A percentile compares a stretch with the other conserved stretches of the same genome.
phyloP scores from a whole-genome alignment of 1,140 invertebrate genomes.

The Zaprionus vittiger region DNA sequence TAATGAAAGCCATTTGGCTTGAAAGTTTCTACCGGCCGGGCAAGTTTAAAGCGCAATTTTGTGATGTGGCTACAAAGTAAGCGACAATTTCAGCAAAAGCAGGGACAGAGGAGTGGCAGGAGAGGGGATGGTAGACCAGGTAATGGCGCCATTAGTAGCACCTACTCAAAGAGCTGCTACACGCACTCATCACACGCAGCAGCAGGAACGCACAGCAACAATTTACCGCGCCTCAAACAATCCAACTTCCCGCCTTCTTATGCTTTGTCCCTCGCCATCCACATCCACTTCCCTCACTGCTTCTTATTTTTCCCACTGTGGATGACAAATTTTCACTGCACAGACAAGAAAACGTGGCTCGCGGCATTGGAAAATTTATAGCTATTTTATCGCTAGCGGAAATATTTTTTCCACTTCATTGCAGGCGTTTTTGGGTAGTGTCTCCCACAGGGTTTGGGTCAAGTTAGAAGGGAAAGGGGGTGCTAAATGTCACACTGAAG shows the following conservation, averaged over 20 bases:
- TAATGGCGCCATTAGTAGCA: conserved; percentile 80
- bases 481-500: conserved; percentile 63
- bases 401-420: conserved; percentile 81
- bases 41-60: conserved; percentile 68
- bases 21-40: conserved; percentile 60
- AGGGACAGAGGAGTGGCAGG: neutral
- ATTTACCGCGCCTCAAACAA: conserved; percentile 34
- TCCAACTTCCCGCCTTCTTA: conserved; percentile 15
- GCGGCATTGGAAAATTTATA: conserved; percentile 75
- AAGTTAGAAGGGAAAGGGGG: conserved; percentile 17
- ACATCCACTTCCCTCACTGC: conserved; percentile 6
- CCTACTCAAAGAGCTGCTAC: conserved; percentile 62
- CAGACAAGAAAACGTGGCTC: conserved; percentile 37
- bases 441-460: neutral
- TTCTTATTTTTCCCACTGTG: neutral
- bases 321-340: conserved; percentile 8
- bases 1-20: conserved; percentile 68
- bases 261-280: conserved; percentile 1
- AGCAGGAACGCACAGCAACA: conserved; percentile 40
- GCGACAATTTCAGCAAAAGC: conserved; percentile 18
- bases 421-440: conserved; percentile 31
- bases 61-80: conserved; percentile 41
- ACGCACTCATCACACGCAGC: conserved; percentile 48
- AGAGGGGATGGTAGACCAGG: conserved; percentile 45
- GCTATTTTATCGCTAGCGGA: conserved; percentile 75